Conservation (phyloP, 2,888 invertebrate genomes). For the Erynnis tages region DNA sequence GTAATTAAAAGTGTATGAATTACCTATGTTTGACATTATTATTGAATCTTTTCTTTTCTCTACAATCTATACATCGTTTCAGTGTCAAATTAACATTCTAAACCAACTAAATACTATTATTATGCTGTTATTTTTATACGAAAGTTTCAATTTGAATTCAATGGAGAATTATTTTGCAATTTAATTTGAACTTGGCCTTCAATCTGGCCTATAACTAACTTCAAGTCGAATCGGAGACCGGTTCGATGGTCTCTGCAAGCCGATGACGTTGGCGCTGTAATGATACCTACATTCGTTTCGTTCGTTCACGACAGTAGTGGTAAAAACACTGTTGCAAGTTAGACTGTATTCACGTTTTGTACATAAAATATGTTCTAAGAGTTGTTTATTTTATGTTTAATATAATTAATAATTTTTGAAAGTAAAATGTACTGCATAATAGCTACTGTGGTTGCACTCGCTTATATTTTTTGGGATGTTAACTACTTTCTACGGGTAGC, state of each 20-base stretch:
- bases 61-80: too few relatives aligned
- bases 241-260: conserved; percentile 22
- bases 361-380: conserved; percentile 2
- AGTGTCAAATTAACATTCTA: too few relatives aligned
- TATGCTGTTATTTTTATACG: too few relatives aligned
- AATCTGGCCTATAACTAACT: neutral
- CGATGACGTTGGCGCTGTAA: neutral
- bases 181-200: conserved; percentile 6
- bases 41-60: too few relatives aligned
- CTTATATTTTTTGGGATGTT: conserved; percentile 89
- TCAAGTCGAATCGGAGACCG: conserved; percentile 3
- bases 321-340: too few relatives aligned
- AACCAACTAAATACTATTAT: too few relatives aligned
- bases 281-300: neutral
- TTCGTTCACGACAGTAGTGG: neutral
- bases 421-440: conserved; percentile 62
- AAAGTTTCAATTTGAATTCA: too few relatives aligned
- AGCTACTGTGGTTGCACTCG: conserved; percentile 67
- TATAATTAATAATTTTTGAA: neutral
- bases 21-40: too few relatives aligned
- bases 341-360: conserved; percentile 8
- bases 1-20: too few relatives aligned
- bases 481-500: conserved; percentile 88
- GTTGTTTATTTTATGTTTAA: neutral
- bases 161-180: too few relatives aligned